Base-by-base conservation (phyloP, 2,888 invertebrate genomes). In the Caenorhabditis drosophilae region DNA sequence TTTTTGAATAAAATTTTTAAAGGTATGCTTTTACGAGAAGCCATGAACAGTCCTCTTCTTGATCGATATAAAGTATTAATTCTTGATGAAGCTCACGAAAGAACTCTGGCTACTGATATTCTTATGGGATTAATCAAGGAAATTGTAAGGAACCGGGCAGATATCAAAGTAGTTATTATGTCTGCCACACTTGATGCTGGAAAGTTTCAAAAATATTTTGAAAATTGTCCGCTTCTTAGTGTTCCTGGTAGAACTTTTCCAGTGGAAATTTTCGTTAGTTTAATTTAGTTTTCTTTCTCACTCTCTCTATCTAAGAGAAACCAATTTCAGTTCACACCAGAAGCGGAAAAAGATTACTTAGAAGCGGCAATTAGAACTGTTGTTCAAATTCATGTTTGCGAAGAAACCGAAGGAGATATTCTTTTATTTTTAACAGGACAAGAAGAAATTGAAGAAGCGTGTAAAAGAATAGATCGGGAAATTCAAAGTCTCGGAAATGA, bases 291-390 rank as follows among this genome's bases (percentile, higher is more conserved):
- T 41, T 48, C n/a, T 27, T 26, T 26, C 47, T 18, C 22, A 26
- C 35, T 20, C 22, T 25, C 6, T 38, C 23, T 31, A 15, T 44
- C 20, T 26, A 20, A n/a, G 15, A 9, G 6, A 6, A 31, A 31
- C 16, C 20, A 18, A 12, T 67, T 79, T 50, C 52, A 79, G 79
- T 99, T 97, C 86, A 98, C 98, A 0, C 97, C 96, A 0, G 97
- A 98, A 83, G 96, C 98, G 0, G 98, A 99, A 85, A 86, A 92
- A 16, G 97, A 99, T 83, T 99, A 99, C 84, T 85, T 99, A 57
- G 98, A 99, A 86, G 98, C 98, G 0, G 96, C 98, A 0, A 97
- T 99, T 67, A 88, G 97, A 61, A 98, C 98, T 0, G 98, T 98
- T 0, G 89, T 93, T 63, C 92, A 93, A 84, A 98, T 99, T 52